Conservation (phyloP, 2,888 invertebrate species). For the Dioctria linearis region DNA sequence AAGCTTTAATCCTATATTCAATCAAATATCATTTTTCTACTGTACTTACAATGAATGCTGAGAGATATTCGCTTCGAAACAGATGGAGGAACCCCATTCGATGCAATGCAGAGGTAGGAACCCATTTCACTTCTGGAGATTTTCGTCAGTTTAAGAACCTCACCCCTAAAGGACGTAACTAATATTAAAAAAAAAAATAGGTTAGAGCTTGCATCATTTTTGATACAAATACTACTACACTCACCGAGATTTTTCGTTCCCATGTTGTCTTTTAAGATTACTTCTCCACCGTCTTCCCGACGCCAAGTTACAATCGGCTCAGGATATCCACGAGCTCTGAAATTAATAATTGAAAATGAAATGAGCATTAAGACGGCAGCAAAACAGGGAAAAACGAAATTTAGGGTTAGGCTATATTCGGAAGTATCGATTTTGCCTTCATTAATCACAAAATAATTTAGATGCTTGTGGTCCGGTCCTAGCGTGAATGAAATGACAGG, state of each 20-base stretch:
- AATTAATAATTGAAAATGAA: constrained; percentile 50
- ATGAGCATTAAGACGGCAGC: background rate
- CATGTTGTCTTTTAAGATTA: constrained; percentile 81
- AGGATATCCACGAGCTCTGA: constrained; percentile 83
- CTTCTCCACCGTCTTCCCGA: constrained; percentile 86
- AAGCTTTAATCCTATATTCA: no score
- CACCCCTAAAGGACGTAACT: constrained; percentile 82
- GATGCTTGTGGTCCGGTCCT: background rate
- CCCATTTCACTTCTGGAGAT: constrained; percentile 93
- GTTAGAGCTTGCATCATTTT: background rate
- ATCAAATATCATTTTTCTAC: no score
- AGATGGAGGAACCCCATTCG: constrained; percentile 89
- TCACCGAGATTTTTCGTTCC: constrained; percentile 78
- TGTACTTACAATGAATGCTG: constrained; percentile 90
- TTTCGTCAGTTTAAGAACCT: constrained; percentile 82
- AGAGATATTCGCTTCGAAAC: constrained; percentile 91
- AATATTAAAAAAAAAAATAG: constrained; percentile 63
- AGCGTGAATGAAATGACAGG: background rate
- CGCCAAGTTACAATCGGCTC: constrained; percentile 87
- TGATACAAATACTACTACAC: constrained; percentile 3
- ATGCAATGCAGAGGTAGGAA: constrained; percentile 90
- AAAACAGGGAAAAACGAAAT: background rate
- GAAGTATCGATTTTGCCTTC: constrained; percentile 19
- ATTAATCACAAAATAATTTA: constrained; percentile 14
- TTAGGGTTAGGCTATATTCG: background rate